A percentile compares a stretch with the other conserved stretches of the same genome.
These are phyloP conservation scores for Copidosoma aretas DNA, from an alignment of 2,888 invertebrate genomes.

Conservation along the genomic window DNA sequence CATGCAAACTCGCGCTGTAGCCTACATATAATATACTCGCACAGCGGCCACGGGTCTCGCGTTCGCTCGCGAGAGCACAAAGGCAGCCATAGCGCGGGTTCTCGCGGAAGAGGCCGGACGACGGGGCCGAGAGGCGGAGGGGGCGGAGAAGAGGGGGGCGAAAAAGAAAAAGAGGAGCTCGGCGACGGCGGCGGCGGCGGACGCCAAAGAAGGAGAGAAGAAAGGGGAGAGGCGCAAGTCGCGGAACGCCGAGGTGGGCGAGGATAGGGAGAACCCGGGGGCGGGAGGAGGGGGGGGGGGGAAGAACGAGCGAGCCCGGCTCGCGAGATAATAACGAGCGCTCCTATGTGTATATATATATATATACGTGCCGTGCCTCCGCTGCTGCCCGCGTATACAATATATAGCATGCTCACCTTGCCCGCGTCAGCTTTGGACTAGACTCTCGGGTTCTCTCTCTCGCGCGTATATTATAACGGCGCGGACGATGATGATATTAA, in stretches of 20 bases:
- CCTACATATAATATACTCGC: too few relatives aligned
- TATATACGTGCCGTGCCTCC: neutral
- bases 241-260: conserved; percentile 3
- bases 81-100: too few relatives aligned
- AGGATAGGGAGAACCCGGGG: neutral
- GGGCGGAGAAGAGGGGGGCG: conserved; percentile 1
- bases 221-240: conserved; percentile 7
- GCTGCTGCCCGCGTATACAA: neutral
- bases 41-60: conserved; percentile 7
- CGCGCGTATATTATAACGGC: too few relatives aligned
- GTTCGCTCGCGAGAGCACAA: conserved; percentile 29
- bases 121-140: conserved; percentile 5
- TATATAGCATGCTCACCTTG: too few relatives aligned
- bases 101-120: too few relatives aligned
- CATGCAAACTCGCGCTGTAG: too few relatives aligned
- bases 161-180: neutral
- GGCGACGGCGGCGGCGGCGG: too few relatives aligned
- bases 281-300: conserved; percentile 7
- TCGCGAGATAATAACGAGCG: conserved; percentile 34
- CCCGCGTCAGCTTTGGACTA: neutral
- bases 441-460: neutral
- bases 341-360: too few relatives aligned
- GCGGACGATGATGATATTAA: conserved; percentile 34
- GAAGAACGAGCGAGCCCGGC: conserved; percentile 20
- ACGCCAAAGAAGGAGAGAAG: conserved; percentile 9